These are phyloP conservation scores for Dinoponera quadriceps DNA, from an alignment of 1,140 invertebrate species.

Conservation along the genomic window DNA sequence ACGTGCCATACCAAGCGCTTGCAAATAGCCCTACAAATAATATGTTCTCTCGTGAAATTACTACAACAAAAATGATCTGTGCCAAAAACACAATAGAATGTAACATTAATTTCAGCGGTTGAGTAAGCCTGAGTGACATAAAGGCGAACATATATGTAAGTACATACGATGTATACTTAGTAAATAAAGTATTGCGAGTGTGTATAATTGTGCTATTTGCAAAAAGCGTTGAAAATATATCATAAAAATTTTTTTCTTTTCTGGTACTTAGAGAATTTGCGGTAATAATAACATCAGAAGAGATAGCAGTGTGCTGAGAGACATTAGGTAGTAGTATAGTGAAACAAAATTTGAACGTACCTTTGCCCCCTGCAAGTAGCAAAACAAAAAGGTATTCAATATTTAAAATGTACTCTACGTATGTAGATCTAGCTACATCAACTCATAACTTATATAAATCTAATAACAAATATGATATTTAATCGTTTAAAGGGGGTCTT, in stretches of 20 bases:
- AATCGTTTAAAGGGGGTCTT: conserved; percentile 76
- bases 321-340: conserved; percentile 75
- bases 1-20: conserved; percentile 97
- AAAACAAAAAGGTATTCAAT: conserved; percentile 86
- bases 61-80: conserved; percentile 3
- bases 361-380: conserved; percentile 88
- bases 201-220: conserved; percentile 60
- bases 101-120: conserved; percentile 60
- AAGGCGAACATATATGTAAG: conserved; percentile 59
- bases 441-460: conserved; percentile 66
- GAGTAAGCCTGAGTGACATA: conserved; percentile 58
- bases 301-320: conserved; percentile 65
- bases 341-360: conserved; percentile 86
- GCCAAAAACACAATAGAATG: conserved; percentile 52
- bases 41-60: conserved; percentile 3
- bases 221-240: conserved; percentile 61
- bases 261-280: conserved; percentile 38
- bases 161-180: conserved; percentile 56
- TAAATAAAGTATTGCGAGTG: conserved; percentile 56
- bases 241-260: conserved; percentile 32
- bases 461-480: conserved; percentile 60
- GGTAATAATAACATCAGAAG: conserved; percentile 56
- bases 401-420: conserved; percentile 76
- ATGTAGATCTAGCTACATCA: conserved; percentile 74
- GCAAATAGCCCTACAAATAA: conserved; percentile 94